phyloP scores from a whole-genome alignment of 2,888 invertebrate genomes.

The Tigriopus californicus region DNA sequence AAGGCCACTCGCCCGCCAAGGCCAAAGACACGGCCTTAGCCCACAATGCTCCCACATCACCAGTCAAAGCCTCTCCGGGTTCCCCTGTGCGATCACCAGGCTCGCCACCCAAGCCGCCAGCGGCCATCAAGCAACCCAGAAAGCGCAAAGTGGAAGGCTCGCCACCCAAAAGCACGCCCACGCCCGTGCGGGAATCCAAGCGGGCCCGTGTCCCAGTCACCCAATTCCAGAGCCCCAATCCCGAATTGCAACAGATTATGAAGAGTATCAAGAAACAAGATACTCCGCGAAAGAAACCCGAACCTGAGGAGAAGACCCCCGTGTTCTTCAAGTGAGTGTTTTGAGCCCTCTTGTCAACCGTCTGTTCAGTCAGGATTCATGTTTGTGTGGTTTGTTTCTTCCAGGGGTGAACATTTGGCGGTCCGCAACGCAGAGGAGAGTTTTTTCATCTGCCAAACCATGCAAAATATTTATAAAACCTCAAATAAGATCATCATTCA shows the following conservation, averaged over 20 bases:
- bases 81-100: no score
- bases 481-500: constrained; percentile 69
- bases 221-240: constrained; percentile 60
- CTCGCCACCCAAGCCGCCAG: neutral
- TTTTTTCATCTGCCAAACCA: constrained; percentile 69
- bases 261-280: constrained; percentile 37
- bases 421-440: constrained; percentile 74
- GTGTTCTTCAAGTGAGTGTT: constrained; percentile 60
- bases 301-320: constrained; percentile 52
- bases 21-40: no score
- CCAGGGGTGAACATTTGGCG: constrained; percentile 67
- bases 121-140: neutral
- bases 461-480: constrained; percentile 72
- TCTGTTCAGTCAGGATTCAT: constrained; percentile 1
- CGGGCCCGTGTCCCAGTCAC: constrained; percentile 46
- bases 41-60: no score
- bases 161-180: constrained; percentile 20
- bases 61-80: no score
- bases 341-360: neutral
- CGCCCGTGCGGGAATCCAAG: constrained; percentile 33
- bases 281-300: constrained; percentile 33
- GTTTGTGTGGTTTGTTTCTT: constrained; percentile 15
- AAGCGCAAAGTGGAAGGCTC: constrained; percentile 16
- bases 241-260: constrained; percentile 54
- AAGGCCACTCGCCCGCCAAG: no score